phyloP scores from a whole-genome alignment of 1,140 invertebrate species.

The Andrena cerasifolii region DNA sequence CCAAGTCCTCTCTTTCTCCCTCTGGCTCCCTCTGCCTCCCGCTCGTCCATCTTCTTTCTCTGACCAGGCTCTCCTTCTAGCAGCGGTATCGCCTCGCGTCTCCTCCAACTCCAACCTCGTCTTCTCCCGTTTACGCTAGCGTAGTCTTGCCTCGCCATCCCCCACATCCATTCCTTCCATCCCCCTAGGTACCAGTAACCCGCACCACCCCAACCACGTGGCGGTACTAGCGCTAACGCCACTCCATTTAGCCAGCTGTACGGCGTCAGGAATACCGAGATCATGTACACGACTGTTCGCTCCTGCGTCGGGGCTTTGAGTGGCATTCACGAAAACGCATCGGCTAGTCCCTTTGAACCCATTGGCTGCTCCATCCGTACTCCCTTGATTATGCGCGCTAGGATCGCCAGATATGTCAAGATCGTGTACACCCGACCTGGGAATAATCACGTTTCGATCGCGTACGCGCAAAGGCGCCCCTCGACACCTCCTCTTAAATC shows the following conservation, averaged over 20 bases:
- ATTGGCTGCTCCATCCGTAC: constrained; percentile 20
- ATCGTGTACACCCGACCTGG: neutral
- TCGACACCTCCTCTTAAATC: neutral
- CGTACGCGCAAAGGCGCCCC: constrained; percentile 12
- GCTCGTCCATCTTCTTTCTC: constrained; percentile 9
- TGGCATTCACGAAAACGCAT: constrained; percentile 45
- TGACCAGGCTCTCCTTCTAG: constrained; percentile 28
- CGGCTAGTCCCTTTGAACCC: constrained; percentile 49
- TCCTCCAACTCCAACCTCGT: constrained; percentile 26
- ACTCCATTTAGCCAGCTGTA: constrained; percentile 57
- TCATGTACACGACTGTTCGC: constrained; percentile 42
- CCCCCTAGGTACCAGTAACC: constrained; percentile 33
- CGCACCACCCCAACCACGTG: constrained; percentile 32
- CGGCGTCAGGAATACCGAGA: constrained; percentile 46
- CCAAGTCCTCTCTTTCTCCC: constrained; percentile 35
- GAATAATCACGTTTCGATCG: constrained; percentile 41
- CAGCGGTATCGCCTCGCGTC: constrained; percentile 1
- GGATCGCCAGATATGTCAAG: neutral
- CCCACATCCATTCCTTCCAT: neutral
- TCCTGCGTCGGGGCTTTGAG: constrained; percentile 28
- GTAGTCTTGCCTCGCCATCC: constrained; percentile 27
- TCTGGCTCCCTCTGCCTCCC: neutral
- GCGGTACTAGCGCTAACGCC: constrained; percentile 50
- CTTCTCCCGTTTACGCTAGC: constrained; percentile 42
- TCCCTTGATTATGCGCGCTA: constrained; percentile 25